Percentiles rank a stretch among this genome's conserved stretches.
Evolutionary conservation across 1,140 invertebrate genomes (phyloP).

Genomic region (Telenomus remus): DNA sequence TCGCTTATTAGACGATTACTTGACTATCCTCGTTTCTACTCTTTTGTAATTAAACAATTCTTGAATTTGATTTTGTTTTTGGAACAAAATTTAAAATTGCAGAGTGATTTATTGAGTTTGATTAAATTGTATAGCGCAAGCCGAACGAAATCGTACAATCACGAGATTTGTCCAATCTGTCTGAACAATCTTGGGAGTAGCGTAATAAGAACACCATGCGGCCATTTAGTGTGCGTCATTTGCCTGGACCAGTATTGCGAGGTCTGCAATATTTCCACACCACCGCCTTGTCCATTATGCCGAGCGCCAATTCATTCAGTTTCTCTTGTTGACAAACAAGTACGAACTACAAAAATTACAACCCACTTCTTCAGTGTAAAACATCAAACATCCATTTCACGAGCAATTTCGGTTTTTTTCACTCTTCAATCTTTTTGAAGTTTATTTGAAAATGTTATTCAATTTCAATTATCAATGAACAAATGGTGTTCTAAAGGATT

Average conservation of each 20-base stretch:
- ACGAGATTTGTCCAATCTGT: constrained; percentile 64
- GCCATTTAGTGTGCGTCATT: constrained; percentile 60
- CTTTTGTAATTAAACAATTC: no score
- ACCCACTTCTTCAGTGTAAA: background rate
- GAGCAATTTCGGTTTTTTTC: no score
- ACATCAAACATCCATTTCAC: background rate
- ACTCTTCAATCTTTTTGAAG: no score
- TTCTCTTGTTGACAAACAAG: constrained; percentile 55
- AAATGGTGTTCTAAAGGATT: no score
- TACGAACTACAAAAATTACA: constrained; percentile 19
- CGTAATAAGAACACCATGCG: constrained; percentile 54
- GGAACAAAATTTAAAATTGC: no score
- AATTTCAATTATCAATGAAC: no score
- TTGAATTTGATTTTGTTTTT: no score
- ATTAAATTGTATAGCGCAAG: constrained; percentile 5
- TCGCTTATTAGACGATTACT: no score
- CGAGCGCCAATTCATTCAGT: constrained; percentile 59
- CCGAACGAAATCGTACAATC: constrained; percentile 45
- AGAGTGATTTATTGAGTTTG: background rate
- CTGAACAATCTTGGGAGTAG: constrained; percentile 52
- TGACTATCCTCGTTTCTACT: no score
- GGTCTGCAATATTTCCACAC: constrained; percentile 31
- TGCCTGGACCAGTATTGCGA: constrained; percentile 62
- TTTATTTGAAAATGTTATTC: no score
- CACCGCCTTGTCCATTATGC: constrained; percentile 66